Evolutionary conservation across 1,140 invertebrate species (phyloP), one percentile per base, ranked within the genome.

Genomic region (Zaprionus vittiger): DNA sequence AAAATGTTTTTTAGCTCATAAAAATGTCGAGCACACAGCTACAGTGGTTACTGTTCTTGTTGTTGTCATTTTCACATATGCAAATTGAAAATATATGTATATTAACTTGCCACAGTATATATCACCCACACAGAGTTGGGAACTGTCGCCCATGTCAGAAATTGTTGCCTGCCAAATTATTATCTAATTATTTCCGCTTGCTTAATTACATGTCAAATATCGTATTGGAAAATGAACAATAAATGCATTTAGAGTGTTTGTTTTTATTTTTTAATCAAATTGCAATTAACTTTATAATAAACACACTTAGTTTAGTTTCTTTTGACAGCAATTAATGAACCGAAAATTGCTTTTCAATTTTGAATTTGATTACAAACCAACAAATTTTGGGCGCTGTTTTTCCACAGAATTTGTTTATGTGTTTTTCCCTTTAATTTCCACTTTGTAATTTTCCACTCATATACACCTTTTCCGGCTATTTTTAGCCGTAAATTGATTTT

Each of bases 161-260:
- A 24, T 52, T 17, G 15, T 6, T 20, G 28, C 28, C 28, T 69
- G 70, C 14, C 55, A 67, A 41, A 63, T 75, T 70, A 64, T 49
- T 52, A 71, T 70, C 59, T 71, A 75, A 75, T 75, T 75, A 71
- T 71, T 75, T 38, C 22, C 15, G 71, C 24, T 47, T 61, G 56
- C 54, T 68, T 73, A 73, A 73, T 68, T 73, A 49, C 71, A 73
- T 64, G 73, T 57, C 41, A 64, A 71, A 73, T 22, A 47, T 60
- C 11, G 44, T 37, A 17, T 44, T 26, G 31, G 5, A 26, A 22
- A 59, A 38, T 34, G 31, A 56, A 59, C 62, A 38, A 38, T 57
- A 60, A 65, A 73, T 73, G 38, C 26, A 56, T 44, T 41, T 26
- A 34, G 31, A 11, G 31, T 7, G 17, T 2, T 14, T 11, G 15